phyloP scores from a whole-genome alignment of 2,888 invertebrate genomes.

The Ochropleura leucogaster region DNA sequence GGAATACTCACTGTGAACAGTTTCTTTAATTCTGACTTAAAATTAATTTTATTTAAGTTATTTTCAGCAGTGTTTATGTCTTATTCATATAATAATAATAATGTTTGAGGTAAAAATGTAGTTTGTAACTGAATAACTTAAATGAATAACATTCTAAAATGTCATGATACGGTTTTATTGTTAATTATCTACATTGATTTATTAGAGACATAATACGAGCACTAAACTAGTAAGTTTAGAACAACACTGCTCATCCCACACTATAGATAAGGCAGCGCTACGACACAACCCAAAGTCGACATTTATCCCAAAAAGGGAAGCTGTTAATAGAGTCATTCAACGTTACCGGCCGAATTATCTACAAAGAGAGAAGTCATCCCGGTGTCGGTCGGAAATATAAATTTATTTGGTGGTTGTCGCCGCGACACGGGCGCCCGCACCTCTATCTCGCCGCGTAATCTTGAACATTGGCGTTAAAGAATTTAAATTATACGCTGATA shows the following conservation, averaged over 20 bases:
- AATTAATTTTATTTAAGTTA: slow-evolving; percentile 3
- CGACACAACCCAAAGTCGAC: slow-evolving; percentile 84
- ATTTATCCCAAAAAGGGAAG: slow-evolving; percentile 90
- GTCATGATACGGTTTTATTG: slow-evolving; percentile 24
- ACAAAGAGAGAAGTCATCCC: slow-evolving; percentile 88
- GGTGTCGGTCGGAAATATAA: slow-evolving; percentile 89
- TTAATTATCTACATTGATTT: slow-evolving; percentile 55
- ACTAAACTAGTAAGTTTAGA: slow-evolving; percentile 58
- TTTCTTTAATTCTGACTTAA: background rate
- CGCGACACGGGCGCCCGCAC: slow-evolving; percentile 88
- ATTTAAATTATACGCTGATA: slow-evolving; percentile 90
- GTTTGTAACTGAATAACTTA: background rate
- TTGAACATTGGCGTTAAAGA: slow-evolving; percentile 91
- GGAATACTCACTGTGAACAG: slow-evolving; percentile 39
- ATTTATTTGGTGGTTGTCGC: slow-evolving; percentile 89
- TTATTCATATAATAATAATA: background rate
- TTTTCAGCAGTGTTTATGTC: background rate
- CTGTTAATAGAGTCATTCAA: slow-evolving; percentile 91
- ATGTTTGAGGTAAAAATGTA: background rate
- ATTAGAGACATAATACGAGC: slow-evolving; percentile 32
- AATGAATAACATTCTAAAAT: slow-evolving; percentile 12
- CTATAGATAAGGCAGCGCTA: slow-evolving; percentile 80
- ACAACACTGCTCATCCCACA: slow-evolving; percentile 64
- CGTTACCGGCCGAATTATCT: slow-evolving; percentile 90
- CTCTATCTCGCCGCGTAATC: slow-evolving; percentile 89